These are phyloP conservation scores for Stomatorhinus ivindoensis DNA, from an alignment of 2,113 vertebrate genomes.

Conservation along the genomic window DNA sequence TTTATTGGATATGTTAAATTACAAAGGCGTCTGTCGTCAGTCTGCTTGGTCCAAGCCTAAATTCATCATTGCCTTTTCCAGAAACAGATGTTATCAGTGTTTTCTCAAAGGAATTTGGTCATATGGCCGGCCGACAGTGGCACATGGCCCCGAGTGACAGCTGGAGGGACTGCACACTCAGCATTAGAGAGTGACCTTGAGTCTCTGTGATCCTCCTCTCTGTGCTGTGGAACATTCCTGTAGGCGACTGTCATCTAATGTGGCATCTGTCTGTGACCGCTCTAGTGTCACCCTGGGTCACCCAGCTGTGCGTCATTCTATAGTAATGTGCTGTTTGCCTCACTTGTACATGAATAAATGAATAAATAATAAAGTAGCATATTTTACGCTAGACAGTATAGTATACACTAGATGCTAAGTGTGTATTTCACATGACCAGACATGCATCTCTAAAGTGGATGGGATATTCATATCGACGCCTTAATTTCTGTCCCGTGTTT, in stretches of 20 bases:
- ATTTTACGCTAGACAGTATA: background rate
- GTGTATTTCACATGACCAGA: background rate
- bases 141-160: background rate
- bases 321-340: background rate
- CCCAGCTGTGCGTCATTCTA: background rate
- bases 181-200: background rate
- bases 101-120: constrained; percentile 2
- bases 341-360: background rate
- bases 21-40: background rate
- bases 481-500: background rate
- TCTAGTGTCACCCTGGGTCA: background rate
- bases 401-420: background rate
- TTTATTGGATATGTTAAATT: background rate
- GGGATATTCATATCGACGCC: background rate
- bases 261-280: background rate
- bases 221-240: background rate
- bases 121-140: background rate
- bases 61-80: constrained; percentile 3
- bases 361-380: background rate
- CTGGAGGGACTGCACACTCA: background rate
- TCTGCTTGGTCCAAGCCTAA: background rate
- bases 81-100: constrained; percentile 9
- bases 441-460: background rate
- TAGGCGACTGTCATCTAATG: background rate
- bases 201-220: background rate